Percentiles rank a stretch among this genome's conserved stretches.
Conservation (phyloP, 2,888 invertebrate genomes). For the Ganaspis brasiliensis region DNA sequence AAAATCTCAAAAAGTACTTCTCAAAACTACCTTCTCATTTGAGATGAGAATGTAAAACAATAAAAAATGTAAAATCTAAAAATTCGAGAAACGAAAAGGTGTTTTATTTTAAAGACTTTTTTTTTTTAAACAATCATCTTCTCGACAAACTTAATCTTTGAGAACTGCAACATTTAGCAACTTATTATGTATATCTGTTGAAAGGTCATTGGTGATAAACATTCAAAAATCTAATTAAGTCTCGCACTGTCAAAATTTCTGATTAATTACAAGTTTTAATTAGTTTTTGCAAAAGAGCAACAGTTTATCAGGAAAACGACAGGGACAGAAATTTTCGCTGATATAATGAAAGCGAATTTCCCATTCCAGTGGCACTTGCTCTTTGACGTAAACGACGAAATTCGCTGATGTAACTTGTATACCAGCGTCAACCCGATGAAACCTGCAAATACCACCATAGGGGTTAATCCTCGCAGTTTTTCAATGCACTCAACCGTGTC, state of each 20-base stretch:
- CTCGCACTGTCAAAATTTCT: not conserved
- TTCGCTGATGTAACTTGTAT: constrained; percentile 9
- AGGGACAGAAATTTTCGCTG: constrained; percentile 18
- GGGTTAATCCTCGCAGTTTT: constrained; percentile 34
- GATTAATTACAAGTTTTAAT: constrained; percentile 23
- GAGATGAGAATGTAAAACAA: too few relatives aligned
- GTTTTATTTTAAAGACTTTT: too few relatives aligned
- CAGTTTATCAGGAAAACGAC: not conserved
- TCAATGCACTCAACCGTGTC: constrained; percentile 6
- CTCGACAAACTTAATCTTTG: too few relatives aligned
- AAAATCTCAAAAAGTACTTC: too few relatives aligned
- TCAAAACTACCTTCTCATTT: too few relatives aligned
- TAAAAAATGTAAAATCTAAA: too few relatives aligned
- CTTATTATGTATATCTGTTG: too few relatives aligned
- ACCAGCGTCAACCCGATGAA: constrained; percentile 11
- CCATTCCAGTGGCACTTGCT: constrained; percentile 3
- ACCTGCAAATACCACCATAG: constrained; percentile 11
- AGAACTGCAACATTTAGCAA: too few relatives aligned
- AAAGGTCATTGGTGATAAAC: not conserved
- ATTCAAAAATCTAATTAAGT: constrained; percentile 14
- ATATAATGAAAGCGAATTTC: constrained; percentile 25
- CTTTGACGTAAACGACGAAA: constrained; percentile 31
- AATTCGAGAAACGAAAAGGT: too few relatives aligned
- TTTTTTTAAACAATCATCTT: too few relatives aligned
- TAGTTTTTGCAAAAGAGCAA: not conserved